phyloP scores from a whole-genome alignment of 2,113 vertebrate species.

The Copsychus sechellarum region DNA sequence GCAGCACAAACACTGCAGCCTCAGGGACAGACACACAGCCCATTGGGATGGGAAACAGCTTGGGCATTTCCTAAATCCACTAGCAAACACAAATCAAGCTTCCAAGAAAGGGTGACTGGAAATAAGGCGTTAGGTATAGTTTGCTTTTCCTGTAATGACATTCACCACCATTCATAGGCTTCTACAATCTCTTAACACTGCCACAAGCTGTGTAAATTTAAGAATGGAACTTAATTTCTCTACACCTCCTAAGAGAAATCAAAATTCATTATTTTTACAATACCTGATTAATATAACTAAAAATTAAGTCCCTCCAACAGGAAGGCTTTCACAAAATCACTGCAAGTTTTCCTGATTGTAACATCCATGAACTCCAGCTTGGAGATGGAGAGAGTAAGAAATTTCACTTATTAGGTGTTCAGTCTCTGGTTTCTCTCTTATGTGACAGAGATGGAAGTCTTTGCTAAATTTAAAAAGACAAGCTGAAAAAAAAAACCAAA shows the following conservation, averaged over 20 bases:
- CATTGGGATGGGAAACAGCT: not conserved
- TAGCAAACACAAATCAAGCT: not conserved
- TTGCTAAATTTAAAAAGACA: not conserved
- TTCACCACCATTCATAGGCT: not conserved
- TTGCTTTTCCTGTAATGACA: not conserved
- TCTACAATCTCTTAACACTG: not conserved
- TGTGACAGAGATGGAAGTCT: not conserved
- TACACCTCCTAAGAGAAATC: not conserved
- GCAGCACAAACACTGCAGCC: not conserved
- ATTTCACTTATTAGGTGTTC: not conserved
- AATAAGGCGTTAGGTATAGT: not conserved
- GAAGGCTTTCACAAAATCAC: not conserved
- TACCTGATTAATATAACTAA: not conserved
- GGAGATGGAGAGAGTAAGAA: not conserved
- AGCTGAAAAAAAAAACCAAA: not conserved
- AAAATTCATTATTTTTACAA: not conserved
- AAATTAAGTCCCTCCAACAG: not conserved
- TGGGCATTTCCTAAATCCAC: not conserved
- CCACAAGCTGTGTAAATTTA: not conserved
- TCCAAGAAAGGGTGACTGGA: not conserved
- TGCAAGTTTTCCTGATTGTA: not conserved
- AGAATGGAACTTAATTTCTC: not conserved
- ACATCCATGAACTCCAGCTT: not conserved
- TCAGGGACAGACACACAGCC: not conserved
- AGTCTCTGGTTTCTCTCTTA: not conserved